These are phyloP conservation scores for Channa argus DNA, from an alignment of 2,113 vertebrate genomes.

Conservation along the genomic window DNA sequence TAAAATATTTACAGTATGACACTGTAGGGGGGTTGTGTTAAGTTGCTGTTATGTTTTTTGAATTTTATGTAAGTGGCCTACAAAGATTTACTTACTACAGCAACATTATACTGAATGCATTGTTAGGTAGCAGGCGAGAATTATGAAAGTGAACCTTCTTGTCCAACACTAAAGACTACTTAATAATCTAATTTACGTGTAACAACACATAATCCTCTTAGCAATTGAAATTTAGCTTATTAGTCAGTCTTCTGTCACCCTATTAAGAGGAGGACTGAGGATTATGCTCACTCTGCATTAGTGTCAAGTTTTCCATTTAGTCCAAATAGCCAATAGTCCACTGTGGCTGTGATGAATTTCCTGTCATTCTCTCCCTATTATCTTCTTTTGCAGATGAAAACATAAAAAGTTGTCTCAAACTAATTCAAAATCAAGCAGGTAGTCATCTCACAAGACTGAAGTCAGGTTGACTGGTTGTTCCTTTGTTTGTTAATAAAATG, in stretches of 20 bases:
- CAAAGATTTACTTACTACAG: too few species aligned
- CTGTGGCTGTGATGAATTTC: conserved; percentile 32
- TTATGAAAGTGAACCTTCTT: conserved; percentile 61
- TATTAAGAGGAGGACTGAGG: conserved; percentile 60
- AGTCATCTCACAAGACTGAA: too few species aligned
- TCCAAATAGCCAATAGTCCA: conserved; percentile 14
- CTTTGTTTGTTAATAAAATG: too few species aligned
- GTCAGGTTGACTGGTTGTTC: too few species aligned
- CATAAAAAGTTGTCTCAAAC: neutral
- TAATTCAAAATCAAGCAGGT: neutral
- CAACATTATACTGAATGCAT: conserved; percentile 44
- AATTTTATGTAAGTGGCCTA: too few species aligned
- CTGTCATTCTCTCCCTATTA: conserved; percentile 14
- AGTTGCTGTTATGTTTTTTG: too few species aligned
- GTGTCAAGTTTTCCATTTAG: conserved; percentile 37
- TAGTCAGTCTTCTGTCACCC: conserved; percentile 51
- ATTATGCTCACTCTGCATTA: conserved; percentile 64
- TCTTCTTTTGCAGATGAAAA: conserved; percentile 10
- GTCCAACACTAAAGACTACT: conserved; percentile 47
- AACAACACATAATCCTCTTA: conserved; percentile 78
- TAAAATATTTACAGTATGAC: too few species aligned
- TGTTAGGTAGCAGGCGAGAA: conserved; percentile 45
- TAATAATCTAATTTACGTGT: conserved; percentile 71
- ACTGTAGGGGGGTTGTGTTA: too few species aligned
- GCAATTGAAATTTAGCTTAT: conserved; percentile 61